These are phyloP conservation scores for Parnassius apollo DNA, from an alignment of 2,888 invertebrate species.

Conservation along the genomic window DNA sequence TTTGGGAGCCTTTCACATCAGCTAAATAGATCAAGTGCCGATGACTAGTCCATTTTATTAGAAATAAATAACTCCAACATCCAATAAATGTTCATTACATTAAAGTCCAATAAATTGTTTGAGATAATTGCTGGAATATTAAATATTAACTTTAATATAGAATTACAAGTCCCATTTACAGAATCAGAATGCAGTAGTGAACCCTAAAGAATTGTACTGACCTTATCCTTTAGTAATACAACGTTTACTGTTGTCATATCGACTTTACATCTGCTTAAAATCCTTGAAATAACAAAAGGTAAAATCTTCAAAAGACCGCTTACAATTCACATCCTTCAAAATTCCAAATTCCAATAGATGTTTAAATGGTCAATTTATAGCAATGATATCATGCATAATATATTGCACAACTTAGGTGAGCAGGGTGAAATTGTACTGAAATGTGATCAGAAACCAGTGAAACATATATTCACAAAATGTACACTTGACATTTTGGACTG, in stretches of 20 bases:
- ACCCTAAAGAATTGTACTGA: slow-evolving; percentile 72
- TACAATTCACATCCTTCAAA: slow-evolving; percentile 33
- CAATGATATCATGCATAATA: slow-evolving; percentile 53
- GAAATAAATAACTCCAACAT: slow-evolving; percentile 74
- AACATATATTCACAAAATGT: slow-evolving; percentile 46
- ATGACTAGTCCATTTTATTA: slow-evolving; percentile 65
- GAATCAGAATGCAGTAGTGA: slow-evolving; percentile 59
- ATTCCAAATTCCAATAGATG: slow-evolving; percentile 37
- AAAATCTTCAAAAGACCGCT: slow-evolving; percentile 40
- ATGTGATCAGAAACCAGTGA: slow-evolving; percentile 75
- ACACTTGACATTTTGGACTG: slow-evolving; percentile 33
- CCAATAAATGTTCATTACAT: slow-evolving; percentile 70
- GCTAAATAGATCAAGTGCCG: slow-evolving; percentile 63
- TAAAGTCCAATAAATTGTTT: slow-evolving; percentile 75
- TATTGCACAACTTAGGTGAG: slow-evolving; percentile 58
- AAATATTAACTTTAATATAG: slow-evolving; percentile 79
- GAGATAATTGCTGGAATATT: slow-evolving; percentile 78
- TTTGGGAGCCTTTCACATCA: slow-evolving; percentile 60
- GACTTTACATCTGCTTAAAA: slow-evolving; percentile 15
- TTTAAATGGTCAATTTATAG: slow-evolving; percentile 36
- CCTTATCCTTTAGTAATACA: slow-evolving; percentile 51
- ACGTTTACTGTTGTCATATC: slow-evolving; percentile 26
- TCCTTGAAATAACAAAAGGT: slow-evolving; percentile 32
- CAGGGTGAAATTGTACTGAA: slow-evolving; percentile 70
- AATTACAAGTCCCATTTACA: slow-evolving; percentile 59